phyloP scores from a whole-genome alignment of 2,113 vertebrate genomes.

The Podarcis raffonei region DNA sequence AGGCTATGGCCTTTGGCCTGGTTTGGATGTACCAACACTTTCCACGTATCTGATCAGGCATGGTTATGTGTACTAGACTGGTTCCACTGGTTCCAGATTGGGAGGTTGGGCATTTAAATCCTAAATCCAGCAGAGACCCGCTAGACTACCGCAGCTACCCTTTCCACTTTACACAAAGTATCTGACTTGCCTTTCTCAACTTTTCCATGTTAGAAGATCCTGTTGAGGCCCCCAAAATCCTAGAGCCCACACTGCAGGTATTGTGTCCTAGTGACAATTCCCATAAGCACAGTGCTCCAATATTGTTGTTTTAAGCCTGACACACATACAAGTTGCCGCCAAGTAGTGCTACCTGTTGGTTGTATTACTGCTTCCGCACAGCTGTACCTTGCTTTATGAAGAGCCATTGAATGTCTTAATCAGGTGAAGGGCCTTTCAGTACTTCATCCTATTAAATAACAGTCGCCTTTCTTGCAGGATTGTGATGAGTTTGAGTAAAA shows the following conservation, averaged over 20 bases:
- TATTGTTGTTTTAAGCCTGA: background rate
- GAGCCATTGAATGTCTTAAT: background rate
- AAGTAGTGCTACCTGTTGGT: too few relatives aligned
- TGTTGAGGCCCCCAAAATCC: background rate
- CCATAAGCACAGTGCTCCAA: background rate
- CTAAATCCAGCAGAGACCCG: background rate
- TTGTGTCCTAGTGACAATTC: background rate
- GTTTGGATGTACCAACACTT: background rate
- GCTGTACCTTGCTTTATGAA: background rate
- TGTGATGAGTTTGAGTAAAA: background rate
- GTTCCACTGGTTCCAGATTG: background rate
- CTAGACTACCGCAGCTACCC: background rate
- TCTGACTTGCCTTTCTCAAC: background rate
- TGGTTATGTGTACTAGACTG: too few relatives aligned
- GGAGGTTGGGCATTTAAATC: background rate
- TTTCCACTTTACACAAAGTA: background rate
- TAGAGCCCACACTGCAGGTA: background rate
- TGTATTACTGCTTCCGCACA: background rate
- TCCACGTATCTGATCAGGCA: background rate
- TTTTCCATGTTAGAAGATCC: background rate
- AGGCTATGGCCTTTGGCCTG: background rate
- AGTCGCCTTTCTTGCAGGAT: background rate
- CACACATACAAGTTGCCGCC: background rate
- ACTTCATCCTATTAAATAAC: background rate
- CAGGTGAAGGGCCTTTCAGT: background rate